phyloP scores from a whole-genome alignment of 2,113 vertebrate genomes.

The Anarrhichthys ocellatus region DNA sequence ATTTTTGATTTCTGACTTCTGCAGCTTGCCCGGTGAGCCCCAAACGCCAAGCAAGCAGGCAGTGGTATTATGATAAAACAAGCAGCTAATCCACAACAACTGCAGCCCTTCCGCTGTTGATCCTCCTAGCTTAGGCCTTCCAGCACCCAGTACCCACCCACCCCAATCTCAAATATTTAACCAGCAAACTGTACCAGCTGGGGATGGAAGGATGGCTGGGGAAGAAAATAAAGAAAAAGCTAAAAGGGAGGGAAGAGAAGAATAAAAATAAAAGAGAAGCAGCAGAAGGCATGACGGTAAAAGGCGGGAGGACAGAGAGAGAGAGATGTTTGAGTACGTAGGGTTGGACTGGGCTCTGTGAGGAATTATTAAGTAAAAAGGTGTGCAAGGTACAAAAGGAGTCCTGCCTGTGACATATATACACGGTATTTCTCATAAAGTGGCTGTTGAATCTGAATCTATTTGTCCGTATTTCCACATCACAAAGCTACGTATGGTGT shows the following conservation, averaged over 20 bases:
- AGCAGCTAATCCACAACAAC: constrained; percentile 76
- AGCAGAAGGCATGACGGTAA: constrained; percentile 15
- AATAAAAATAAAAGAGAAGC: neutral
- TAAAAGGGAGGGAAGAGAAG: constrained; percentile 7
- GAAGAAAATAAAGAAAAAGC: neutral
- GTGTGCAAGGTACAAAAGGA: neutral
- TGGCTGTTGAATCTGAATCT: neutral
- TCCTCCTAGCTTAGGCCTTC: constrained; percentile 63
- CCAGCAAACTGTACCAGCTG: constrained; percentile 68
- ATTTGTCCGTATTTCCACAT: neutral
- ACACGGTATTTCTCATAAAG: neutral
- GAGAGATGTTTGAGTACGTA: neutral
- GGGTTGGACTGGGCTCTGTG: neutral
- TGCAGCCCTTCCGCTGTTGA: constrained; percentile 70
- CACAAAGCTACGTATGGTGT: neutral
- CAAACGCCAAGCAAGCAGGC: constrained; percentile 51
- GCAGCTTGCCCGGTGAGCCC: constrained; percentile 48
- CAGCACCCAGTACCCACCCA: constrained; percentile 40
- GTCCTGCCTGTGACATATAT: neutral
- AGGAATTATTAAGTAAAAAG: neutral
- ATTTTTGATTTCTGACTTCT: constrained; percentile 57
- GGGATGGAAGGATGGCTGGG: constrained; percentile 21
- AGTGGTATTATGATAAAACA: constrained; percentile 69
- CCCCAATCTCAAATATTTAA: constrained; percentile 69
- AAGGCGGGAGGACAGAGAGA: neutral